These are phyloP conservation scores for Oreochromis mossambicus DNA, from an alignment of 2,797 vertebrate species.

Conservation along the genomic window DNA sequence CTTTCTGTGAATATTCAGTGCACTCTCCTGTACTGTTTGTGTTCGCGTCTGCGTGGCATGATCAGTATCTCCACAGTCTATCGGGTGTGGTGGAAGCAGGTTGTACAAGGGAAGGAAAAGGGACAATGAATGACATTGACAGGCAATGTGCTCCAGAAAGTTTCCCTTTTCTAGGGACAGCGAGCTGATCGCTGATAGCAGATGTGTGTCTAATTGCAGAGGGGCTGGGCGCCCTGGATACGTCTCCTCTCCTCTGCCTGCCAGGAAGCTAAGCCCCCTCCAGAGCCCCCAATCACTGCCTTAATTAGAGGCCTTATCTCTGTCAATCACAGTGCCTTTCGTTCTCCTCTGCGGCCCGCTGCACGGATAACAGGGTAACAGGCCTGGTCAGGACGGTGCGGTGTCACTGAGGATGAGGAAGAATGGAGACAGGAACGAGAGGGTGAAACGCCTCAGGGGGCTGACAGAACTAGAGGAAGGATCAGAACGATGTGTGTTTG, in stretches of 20 bases:
- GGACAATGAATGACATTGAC: slow-evolving; percentile 75
- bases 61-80: slow-evolving; percentile 38
- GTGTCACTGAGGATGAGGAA: slow-evolving; percentile 15
- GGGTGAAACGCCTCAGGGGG: neutral
- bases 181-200: slow-evolving; percentile 70
- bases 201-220: slow-evolving; percentile 72
- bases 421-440: neutral
- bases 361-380: slow-evolving; percentile 30
- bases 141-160: slow-evolving; percentile 42
- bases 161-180: slow-evolving; percentile 51
- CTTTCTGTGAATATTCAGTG: slow-evolving; percentile 20
- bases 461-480: neutral
- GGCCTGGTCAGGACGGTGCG: neutral
- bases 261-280: slow-evolving; percentile 65
- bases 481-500: neutral
- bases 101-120: slow-evolving; percentile 29
- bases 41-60: slow-evolving; percentile 7
- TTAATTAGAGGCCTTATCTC: slow-evolving; percentile 76
- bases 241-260: slow-evolving; percentile 59
- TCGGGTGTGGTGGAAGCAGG: slow-evolving; percentile 20
- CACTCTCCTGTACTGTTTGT: neutral
- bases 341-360: slow-evolving; percentile 36
- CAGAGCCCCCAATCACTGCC: slow-evolving; percentile 61
- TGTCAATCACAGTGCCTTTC: slow-evolving; percentile 64
- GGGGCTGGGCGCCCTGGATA: slow-evolving; percentile 52